A percentile compares a stretch with the other conserved stretches of the same genome.
These are phyloP conservation scores for Probaryconus sp. DNA, from an alignment of 1,140 invertebrate species.

Conservation along the genomic window DNA sequence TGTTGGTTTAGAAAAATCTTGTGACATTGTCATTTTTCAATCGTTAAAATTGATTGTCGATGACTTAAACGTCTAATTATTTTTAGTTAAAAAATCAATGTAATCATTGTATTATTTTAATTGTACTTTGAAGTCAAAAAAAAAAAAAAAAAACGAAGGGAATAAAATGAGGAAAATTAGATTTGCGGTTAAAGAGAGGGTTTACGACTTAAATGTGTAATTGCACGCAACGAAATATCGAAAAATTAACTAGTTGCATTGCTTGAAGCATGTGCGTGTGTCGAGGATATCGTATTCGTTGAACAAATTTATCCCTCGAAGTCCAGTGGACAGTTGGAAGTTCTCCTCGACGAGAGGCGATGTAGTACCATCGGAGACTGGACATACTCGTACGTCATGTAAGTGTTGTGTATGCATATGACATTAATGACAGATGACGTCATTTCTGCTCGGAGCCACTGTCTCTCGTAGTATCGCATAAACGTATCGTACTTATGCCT, in stretches of 20 bases:
- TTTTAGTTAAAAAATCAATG: too few relatives aligned
- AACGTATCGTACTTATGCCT: slow-evolving; percentile 34
- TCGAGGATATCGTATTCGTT: slow-evolving; percentile 3
- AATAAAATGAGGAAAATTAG: too few relatives aligned
- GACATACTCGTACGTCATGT: slow-evolving; percentile 61
- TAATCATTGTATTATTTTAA: too few relatives aligned
- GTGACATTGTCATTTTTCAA: too few relatives aligned
- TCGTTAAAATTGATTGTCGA: too few relatives aligned
- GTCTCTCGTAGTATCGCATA: slow-evolving; percentile 46
- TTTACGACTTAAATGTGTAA: too few relatives aligned
- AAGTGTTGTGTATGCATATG: slow-evolving; percentile 62
- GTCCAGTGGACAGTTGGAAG: slow-evolving; percentile 61
- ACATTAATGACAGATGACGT: slow-evolving; percentile 66
- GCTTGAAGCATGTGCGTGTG: slow-evolving; percentile 36
- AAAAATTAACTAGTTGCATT: slow-evolving; percentile 60
- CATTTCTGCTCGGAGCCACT: slow-evolving; percentile 54
- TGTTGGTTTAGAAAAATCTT: neutral
- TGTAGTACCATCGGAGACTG: slow-evolving; percentile 60
- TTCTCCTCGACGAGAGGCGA: slow-evolving; percentile 54
- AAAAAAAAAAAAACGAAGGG: slow-evolving; percentile 7
- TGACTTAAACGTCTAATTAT: too few relatives aligned
- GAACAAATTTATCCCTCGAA: slow-evolving; percentile 58
- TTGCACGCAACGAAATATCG: slow-evolving; percentile 39
- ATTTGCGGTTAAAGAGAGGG: too few relatives aligned
- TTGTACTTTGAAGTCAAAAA: neutral